Evolutionary conservation across 1,140 invertebrate species (phyloP).

Genomic region (Conopomorpha cramerella): DNA sequence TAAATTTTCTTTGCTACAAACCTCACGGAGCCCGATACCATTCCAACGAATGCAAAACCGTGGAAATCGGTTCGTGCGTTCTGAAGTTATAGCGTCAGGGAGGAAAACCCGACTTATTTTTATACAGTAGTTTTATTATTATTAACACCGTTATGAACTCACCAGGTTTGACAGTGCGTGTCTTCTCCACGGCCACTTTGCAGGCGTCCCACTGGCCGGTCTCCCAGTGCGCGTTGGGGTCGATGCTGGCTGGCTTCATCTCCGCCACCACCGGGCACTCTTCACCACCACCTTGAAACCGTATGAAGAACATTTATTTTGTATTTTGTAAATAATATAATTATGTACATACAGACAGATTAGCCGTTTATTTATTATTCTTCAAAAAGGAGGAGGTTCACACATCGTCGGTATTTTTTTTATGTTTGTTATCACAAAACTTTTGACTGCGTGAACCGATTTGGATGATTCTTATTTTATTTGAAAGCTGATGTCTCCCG

Average conservation of each 20-base stretch:
- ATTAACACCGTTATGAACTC: conserved; percentile 2
- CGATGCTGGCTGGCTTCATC: conserved; percentile 28
- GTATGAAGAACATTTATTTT: background rate
- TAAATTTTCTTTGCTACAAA: too few relatives aligned
- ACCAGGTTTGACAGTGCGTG: conserved; percentile 19
- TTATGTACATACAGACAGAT: background rate
- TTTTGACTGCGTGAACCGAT: too few relatives aligned
- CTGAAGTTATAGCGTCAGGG: too few relatives aligned
- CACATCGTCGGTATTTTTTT: too few relatives aligned
- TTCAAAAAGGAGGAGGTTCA: too few relatives aligned
- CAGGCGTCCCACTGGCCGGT: conserved; percentile 47
- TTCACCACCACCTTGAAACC: conserved; percentile 30
- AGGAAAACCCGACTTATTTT: too few relatives aligned
- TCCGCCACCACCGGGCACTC: conserved; percentile 47
- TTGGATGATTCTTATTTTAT: too few relatives aligned
- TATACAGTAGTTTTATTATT: background rate
- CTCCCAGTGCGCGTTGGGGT: conserved; percentile 46
- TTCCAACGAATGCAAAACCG: too few relatives aligned
- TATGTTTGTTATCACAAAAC: too few relatives aligned
- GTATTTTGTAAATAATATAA: background rate
- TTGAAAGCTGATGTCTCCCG: too few relatives aligned
- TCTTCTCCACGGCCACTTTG: conserved; percentile 29
- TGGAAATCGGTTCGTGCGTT: too few relatives aligned
- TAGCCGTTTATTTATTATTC: background rate
- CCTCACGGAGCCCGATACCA: too few relatives aligned